A percentile compares a stretch with the other conserved stretches of the same genome.
These are phyloP conservation scores for Coelopa frigida DNA, from an alignment of 1,140 invertebrate species.

Conservation along the genomic window DNA sequence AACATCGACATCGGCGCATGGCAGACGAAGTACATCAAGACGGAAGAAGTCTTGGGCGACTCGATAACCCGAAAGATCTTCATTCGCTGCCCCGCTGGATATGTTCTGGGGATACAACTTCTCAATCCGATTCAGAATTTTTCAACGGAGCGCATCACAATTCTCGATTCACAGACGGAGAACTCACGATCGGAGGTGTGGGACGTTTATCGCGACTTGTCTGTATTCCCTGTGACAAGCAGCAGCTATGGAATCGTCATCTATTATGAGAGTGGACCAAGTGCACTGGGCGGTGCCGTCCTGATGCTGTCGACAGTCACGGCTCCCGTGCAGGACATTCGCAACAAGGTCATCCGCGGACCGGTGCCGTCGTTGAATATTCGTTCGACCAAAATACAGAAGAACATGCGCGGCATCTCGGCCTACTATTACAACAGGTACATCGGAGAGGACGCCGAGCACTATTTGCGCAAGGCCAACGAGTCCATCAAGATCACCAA, in stretches of 20 bases:
- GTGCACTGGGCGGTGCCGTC: conserved; percentile 72
- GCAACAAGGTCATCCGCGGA: conserved; percentile 64
- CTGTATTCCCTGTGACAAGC: conserved; percentile 79
- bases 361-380: conserved; percentile 67
- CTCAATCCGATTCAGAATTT: conserved; percentile 82
- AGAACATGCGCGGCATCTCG: conserved; percentile 74
- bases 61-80: conserved; percentile 52
- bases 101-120: conserved; percentile 72
- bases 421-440: conserved; percentile 86
- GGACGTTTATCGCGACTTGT: conserved; percentile 72
- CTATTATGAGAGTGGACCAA: conserved; percentile 70
- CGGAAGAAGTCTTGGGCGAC: conserved; percentile 54
- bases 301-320: conserved; percentile 71
- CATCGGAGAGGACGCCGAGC: conserved; percentile 72
- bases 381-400: conserved; percentile 64
- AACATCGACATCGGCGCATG: conserved; percentile 62
- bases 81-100: conserved; percentile 64
- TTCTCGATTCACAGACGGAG: conserved; percentile 65
- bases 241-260: conserved; percentile 75
- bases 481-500: conserved; percentile 74
- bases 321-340: conserved; percentile 61
- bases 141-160: conserved; percentile 71
- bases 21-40: conserved; percentile 71
- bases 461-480: conserved; percentile 79
- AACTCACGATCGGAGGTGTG: conserved; percentile 58